These are phyloP conservation scores for Zaprionus africanus DNA, from an alignment of 1,140 invertebrate species.

Conservation along the genomic window DNA sequence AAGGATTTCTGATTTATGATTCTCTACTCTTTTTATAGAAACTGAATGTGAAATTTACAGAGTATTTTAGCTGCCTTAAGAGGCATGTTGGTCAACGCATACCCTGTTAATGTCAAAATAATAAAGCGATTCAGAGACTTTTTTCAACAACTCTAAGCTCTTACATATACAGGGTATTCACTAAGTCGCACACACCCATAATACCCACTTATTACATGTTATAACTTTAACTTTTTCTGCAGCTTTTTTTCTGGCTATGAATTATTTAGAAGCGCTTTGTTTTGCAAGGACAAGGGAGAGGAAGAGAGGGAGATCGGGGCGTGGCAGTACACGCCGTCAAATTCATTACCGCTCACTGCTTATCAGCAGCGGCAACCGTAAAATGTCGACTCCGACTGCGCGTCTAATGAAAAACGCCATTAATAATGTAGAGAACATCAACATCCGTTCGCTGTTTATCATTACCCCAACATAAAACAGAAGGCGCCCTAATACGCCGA, in stretches of 20 bases:
- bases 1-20: background rate
- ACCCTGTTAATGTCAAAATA: conserved; percentile 4
- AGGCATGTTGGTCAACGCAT: too few relatives aligned
- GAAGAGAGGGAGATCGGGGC: background rate
- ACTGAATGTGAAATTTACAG: background rate
- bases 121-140: too few relatives aligned
- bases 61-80: too few relatives aligned
- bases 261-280: conserved; percentile 50
- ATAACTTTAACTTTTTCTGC: conserved; percentile 33
- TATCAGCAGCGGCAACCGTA: conserved; percentile 50
- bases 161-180: conserved; percentile 10
- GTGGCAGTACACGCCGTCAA: conserved; percentile 13
- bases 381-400: conserved; percentile 62
- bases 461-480: conserved; percentile 70
- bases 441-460: conserved; percentile 78
- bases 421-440: conserved; percentile 79
- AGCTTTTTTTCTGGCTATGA: conserved; percentile 35
- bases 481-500: conserved; percentile 47
- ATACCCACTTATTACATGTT: conserved; percentile 7
- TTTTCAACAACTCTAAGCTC: background rate
- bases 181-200: background rate
- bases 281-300: background rate
- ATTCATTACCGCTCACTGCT: conserved; percentile 39
- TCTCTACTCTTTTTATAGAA: too few relatives aligned
- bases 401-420: conserved; percentile 79